These are phyloP conservation scores for Heteronetta atricapilla DNA, from an alignment of 2,113 vertebrate species.

Conservation along the genomic window DNA sequence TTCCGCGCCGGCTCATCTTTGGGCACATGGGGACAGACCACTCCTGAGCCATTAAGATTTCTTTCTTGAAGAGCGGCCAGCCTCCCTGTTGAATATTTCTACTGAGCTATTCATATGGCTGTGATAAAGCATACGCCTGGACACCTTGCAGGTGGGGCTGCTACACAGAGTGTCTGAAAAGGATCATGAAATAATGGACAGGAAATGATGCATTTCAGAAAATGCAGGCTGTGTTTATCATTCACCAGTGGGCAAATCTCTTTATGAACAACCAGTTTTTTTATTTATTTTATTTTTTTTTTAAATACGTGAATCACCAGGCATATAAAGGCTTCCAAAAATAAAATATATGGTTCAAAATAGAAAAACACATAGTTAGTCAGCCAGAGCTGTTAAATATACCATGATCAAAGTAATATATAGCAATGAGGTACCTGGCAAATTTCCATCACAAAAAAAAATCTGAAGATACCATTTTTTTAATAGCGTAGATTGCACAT, in stretches of 20 bases:
- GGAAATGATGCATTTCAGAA: slow-evolving; percentile 49
- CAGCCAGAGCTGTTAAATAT: not conserved
- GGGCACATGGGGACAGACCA: no score
- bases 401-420: not conserved
- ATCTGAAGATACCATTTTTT: not conserved
- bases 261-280: slow-evolving; percentile 9
- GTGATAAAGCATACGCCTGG: not conserved
- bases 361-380: not conserved
- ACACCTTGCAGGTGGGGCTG: not conserved
- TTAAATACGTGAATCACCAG: slow-evolving; percentile 26
- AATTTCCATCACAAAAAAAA: not conserved
- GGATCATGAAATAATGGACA: not conserved
- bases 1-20: no score
- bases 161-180: rapidly evolving
- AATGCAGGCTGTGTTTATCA: slow-evolving; percentile 5
- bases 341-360: not conserved
- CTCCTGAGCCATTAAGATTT: no score
- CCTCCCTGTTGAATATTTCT: no score
- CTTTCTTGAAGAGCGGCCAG: no score
- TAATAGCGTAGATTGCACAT: not conserved
- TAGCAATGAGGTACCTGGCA: not conserved
- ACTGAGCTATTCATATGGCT: not conserved
- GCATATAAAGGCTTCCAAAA: not conserved
- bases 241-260: slow-evolving; percentile 21
- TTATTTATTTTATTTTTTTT: not conserved